Conservation (phyloP, 2,113 vertebrate species). For the Perca flavescens region DNA sequence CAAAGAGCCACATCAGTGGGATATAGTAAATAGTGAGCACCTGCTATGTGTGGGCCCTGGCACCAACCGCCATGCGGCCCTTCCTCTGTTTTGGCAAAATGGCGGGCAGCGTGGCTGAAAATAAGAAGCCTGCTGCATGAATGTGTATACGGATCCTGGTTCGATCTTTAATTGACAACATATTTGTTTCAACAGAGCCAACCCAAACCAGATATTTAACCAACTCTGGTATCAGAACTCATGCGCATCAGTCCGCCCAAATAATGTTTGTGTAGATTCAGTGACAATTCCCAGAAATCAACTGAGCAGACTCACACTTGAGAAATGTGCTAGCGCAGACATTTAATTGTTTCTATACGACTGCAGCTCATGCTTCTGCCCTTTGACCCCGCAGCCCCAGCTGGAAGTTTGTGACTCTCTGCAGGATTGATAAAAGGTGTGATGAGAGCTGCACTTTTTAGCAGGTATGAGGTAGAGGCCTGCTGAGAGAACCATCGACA, state of each 20-base stretch:
- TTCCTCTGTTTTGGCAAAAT: background rate
- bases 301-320: background rate
- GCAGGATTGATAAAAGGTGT: constrained; percentile 41
- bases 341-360: constrained; percentile 36
- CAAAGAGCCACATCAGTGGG: background rate
- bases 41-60: background rate
- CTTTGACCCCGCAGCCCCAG: constrained; percentile 25
- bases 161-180: background rate
- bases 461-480: constrained; percentile 2
- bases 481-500: constrained; percentile 24
- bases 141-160: background rate
- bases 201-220: background rate
- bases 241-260: background rate
- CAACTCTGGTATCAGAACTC: background rate
- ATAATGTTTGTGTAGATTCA: constrained; percentile 2
- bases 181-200: background rate
- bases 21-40: background rate
- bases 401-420: constrained; percentile 43
- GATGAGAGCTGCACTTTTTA: constrained; percentile 36
- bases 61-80: background rate
- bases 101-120: background rate
- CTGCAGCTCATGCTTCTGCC: constrained; percentile 24
- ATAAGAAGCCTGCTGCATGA: background rate
- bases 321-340: background rate
- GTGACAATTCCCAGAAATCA: constrained; percentile 6